phyloP scores from a whole-genome alignment of 2,888 invertebrate genomes.

The Anaspis maculata region DNA sequence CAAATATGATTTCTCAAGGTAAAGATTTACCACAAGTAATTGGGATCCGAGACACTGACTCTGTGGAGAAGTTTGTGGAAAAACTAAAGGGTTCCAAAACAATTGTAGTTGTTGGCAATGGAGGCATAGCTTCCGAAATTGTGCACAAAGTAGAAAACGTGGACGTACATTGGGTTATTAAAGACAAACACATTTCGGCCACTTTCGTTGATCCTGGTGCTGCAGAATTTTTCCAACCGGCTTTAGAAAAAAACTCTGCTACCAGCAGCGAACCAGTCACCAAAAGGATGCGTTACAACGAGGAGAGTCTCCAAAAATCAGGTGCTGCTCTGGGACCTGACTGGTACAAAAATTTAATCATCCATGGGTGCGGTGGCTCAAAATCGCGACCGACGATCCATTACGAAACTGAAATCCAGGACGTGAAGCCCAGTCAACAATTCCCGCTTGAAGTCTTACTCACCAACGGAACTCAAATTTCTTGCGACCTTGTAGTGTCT shows the following conservation, averaged over 20 bases:
- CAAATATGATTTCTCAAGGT: conserved; percentile 62
- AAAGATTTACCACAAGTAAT: conserved; percentile 32
- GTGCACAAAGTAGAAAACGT: conserved; percentile 79
- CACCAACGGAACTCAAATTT: conserved; percentile 60
- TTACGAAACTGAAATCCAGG: conserved; percentile 50
- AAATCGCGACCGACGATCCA: too few species aligned
- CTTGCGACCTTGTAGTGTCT: conserved; percentile 87
- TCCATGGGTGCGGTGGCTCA: conserved; percentile 44
- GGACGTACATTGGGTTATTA: conserved; percentile 88
- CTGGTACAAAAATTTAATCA: conserved; percentile 72
- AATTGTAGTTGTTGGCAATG: conserved; percentile 89
- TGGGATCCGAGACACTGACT: conserved; percentile 92
- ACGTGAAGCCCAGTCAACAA: conserved; percentile 40
- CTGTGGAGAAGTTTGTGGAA: conserved; percentile 69
- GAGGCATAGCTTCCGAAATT: conserved; percentile 97
- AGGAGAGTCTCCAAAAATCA: conserved; percentile 48
- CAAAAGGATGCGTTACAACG: conserved; percentile 60
- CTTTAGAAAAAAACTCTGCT: conserved; percentile 31
- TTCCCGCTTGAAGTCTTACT: conserved; percentile 68
- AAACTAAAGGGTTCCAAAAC: conserved; percentile 59
- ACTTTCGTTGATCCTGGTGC: conserved; percentile 95
- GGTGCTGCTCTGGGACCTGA: conserved; percentile 96
- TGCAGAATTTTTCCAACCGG: conserved; percentile 78
- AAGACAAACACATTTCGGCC: conserved; percentile 85
- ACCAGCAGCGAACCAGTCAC: conserved; percentile 17